Percentiles rank a stretch among this genome's conserved stretches.
Evolutionary conservation across 1,140 invertebrate genomes (phyloP).

Genomic region (Papilio polyxenes): DNA sequence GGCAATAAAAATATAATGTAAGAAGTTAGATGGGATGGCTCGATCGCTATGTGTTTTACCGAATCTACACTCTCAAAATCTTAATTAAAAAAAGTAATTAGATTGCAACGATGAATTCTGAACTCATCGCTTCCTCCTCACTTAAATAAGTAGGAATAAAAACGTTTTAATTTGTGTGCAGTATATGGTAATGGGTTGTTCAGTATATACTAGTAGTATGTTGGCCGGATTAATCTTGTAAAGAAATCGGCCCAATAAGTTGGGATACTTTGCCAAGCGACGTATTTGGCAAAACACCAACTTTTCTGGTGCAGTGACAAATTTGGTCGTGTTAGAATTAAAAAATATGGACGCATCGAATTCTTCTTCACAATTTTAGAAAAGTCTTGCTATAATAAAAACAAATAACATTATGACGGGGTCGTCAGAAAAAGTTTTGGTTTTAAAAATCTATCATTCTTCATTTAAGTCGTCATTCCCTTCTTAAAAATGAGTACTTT

Average conservation of each 20-base stretch:
- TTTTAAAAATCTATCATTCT: background rate
- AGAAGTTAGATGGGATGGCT: background rate
- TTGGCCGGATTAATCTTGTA: conserved; percentile 1
- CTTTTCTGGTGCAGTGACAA: background rate
- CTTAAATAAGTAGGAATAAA: background rate
- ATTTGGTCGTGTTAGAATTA: background rate
- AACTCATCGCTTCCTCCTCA: too few species aligned
- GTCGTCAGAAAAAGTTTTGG: background rate
- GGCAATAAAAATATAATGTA: too few species aligned
- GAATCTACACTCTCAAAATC: too few species aligned
- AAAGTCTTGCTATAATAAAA: background rate
- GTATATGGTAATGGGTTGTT: background rate
- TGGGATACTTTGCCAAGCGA: background rate
- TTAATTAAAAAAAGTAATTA: too few species aligned
- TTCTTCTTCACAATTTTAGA: background rate
- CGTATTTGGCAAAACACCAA: conserved; percentile 7
- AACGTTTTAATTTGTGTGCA: background rate
- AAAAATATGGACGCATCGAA: background rate
- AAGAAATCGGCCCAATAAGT: background rate
- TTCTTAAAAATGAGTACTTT: background rate
- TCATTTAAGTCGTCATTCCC: too few species aligned
- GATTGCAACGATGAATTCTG: too few species aligned
- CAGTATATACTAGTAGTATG: too few species aligned
- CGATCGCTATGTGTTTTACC: background rate
- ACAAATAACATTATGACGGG: background rate